Evolutionary conservation across 2,888 invertebrate species (phyloP).

Genomic region (Tenthredo scrophulariae): DNA sequence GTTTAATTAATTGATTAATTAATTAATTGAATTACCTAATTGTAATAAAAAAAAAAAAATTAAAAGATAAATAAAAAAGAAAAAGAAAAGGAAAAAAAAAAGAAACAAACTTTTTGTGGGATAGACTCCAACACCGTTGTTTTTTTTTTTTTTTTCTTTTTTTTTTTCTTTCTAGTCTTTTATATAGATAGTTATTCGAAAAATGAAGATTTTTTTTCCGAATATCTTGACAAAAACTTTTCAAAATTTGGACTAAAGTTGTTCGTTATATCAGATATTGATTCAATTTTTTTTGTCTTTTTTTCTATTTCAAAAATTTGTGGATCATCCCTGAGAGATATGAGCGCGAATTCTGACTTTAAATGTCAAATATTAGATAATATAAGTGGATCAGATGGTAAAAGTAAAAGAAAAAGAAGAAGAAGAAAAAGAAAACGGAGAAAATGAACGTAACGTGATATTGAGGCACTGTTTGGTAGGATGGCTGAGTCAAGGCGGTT

Average conservation of each 20-base stretch:
- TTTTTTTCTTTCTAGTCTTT: no score
- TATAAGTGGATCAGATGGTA: background rate
- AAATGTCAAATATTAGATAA: background rate
- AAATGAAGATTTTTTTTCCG: no score
- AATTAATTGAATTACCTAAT: background rate
- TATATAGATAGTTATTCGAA: no score
- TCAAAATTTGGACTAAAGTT: background rate
- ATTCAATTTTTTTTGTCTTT: background rate
- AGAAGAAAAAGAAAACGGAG: background rate
- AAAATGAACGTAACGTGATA: background rate
- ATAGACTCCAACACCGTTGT: background rate
- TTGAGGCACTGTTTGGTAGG: background rate
- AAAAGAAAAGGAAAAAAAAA: background rate
- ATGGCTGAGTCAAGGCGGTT: background rate
- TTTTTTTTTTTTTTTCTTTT: background rate
- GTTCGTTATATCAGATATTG: background rate
- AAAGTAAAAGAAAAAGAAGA: background rate
- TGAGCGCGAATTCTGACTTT: background rate
- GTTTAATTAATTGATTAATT: background rate
- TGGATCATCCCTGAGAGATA: background rate
- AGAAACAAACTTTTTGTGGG: background rate
- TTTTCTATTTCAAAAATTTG: background rate
- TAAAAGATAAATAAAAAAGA: background rate
- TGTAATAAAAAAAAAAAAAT: background rate
- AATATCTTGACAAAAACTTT: no score